A percentile compares a stretch with the other conserved stretches of the same genome.
Evolutionary conservation across 2,113 vertebrate species (phyloP).

Genomic region (Pluvianellus socialis): DNA sequence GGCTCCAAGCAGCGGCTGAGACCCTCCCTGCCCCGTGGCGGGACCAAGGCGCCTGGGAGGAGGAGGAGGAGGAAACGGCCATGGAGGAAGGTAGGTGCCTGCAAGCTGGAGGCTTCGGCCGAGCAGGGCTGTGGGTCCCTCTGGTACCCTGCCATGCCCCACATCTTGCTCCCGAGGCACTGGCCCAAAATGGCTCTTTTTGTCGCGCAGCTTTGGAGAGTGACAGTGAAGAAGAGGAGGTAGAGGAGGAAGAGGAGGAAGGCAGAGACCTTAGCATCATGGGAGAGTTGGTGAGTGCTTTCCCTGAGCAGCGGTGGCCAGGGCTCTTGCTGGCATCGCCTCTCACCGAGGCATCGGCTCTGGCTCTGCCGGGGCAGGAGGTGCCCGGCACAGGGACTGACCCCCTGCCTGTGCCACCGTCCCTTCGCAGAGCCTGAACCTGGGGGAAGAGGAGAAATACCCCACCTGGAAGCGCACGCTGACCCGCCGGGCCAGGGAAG

Average conservation of each 20-base stretch:
- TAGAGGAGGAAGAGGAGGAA: background rate
- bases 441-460: constrained; percentile 72
- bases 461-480: constrained; percentile 80
- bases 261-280: background rate
- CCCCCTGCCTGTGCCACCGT: accelerated
- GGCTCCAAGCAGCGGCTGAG: background rate
- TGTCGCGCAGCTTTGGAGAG: background rate
- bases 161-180: background rate
- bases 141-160: background rate
- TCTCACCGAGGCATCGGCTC: background rate
- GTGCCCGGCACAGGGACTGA: background rate
- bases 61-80: background rate
- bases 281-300: constrained; percentile 45
- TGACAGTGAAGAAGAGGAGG: background rate
- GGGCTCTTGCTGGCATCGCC: background rate
- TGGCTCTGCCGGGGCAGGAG: background rate
- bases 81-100: background rate
- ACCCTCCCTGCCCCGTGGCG: background rate
- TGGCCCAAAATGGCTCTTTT: background rate
- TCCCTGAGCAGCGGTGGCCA: accelerated
- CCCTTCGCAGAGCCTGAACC: constrained; percentile 12
- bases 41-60: background rate
- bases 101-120: background rate
- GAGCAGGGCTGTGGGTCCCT: background rate
- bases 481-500: constrained; percentile 80